Evolutionary conservation across 2,888 invertebrate genomes (phyloP), one percentile per base, ranked within the genome.

Genomic region (Sphaerophoria rueppellii): DNA sequence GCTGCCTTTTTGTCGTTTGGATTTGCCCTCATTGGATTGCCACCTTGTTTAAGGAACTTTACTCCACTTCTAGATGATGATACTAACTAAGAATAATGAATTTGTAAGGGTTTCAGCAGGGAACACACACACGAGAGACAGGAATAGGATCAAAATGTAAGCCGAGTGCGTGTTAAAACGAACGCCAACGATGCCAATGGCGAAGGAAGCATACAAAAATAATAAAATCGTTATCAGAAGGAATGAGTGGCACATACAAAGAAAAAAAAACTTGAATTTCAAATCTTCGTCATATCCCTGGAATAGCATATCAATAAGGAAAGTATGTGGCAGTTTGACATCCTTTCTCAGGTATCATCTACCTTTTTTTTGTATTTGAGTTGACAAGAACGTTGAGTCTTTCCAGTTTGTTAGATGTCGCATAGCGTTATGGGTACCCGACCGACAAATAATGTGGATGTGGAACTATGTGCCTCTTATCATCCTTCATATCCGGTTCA

Each of bases 321-420:
- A 74, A 70, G 79, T 70, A 74, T 63, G 73, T 63, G 78, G 63
- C 70, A 80, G 75, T 75, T 75, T 78, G 77, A 82, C 82, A 79
- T 82, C 74, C 79, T 78, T 74, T 79, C 16, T 77, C 74, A 79
- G 82, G 78, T 82, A 74, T 58, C 43, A 61, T 48, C 60, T 14
- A 35, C 46, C 46, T 40, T 75, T 34, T 48, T 35, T 40, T n/a
- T n/a, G n/a, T n/a, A 34, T 48, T 24, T 14, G 12, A 7, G 4
- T 7, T 16, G 12, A n/a, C 34, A 12, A 43, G 46, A 12, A 58
- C 32, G 48, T 54, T 37, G 55, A 57, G 55, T 73, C 55, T 57
- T 57, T 65, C 48, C 40, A 32, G 14, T 32, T 32, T 46, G 43
- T 11, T 1, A 4, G 11, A 61, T 46, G 48, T 12, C 40, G 24